Percentiles rank a stretch among this genome's conserved stretches.
Conservation (phyloP, 1,140 invertebrate genomes). For the Megalopta genalis region DNA sequence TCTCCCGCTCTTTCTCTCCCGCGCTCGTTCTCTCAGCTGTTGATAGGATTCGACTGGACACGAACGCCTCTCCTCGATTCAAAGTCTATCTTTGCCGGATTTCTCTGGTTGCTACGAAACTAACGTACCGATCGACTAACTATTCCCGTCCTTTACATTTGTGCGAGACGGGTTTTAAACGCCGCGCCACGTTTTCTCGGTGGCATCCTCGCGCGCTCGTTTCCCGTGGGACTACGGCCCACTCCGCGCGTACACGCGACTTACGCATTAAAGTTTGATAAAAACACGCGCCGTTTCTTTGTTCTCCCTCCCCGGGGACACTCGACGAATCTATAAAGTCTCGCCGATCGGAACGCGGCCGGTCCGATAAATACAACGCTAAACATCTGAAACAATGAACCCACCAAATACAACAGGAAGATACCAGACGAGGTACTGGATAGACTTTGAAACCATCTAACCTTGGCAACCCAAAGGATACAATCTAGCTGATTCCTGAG, state of each 20-base stretch:
- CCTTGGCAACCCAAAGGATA: conserved; percentile 45
- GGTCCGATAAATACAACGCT: conserved; percentile 27
- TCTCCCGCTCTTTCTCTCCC: too few species aligned
- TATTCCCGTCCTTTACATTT: not conserved
- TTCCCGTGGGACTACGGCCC: too few species aligned
- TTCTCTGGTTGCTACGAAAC: conserved; percentile 4
- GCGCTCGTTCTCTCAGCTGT: not conserved
- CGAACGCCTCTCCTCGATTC: conserved; percentile 6
- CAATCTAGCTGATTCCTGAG: conserved; percentile 49
- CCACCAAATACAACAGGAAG: conserved; percentile 27
- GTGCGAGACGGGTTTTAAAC: not conserved
- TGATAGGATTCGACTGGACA: conserved; percentile 27
- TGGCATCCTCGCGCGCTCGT: too few species aligned
- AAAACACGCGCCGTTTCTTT: not conserved
- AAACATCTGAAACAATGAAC: conserved; percentile 38
- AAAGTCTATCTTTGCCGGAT: conserved; percentile 32
- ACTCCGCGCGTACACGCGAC: not conserved
- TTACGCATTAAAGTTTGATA: not conserved
- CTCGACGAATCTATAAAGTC: not conserved
- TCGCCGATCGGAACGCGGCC: not conserved
- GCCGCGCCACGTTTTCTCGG: too few species aligned
- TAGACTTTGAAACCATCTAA: conserved; percentile 56
- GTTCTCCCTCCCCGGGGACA: not conserved
- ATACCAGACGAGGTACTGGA: conserved; percentile 26
- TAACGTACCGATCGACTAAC: not conserved